Base-by-base conservation (phyloP, 2,888 invertebrate genomes). In the Andrena marginata region DNA sequence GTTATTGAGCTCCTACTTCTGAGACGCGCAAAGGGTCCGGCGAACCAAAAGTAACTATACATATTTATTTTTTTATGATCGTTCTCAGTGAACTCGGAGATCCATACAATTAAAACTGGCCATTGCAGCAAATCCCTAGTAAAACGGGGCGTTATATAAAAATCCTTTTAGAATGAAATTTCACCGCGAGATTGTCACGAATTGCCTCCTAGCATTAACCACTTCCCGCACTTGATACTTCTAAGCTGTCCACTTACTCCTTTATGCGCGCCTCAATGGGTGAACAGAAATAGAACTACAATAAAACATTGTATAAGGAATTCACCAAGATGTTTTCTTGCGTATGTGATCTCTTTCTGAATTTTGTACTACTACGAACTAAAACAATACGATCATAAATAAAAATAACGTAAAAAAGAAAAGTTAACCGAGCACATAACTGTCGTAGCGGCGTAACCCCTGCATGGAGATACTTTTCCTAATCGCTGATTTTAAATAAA, bases 1-100 rank as follows among this genome's bases (percentile, higher is more conserved):
- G 88, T 89, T 85, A 86, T 85, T 85, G 83, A 86, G 79, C 87
- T 85, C 79, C 74, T 69, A 51, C 42, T 83, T 65, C 62, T 49
- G 75, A 85, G 80, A 85, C 65, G 72, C 73, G 72, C 73, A 77
- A 71, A 33, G 20, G 20, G 20, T 51, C 51, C 51, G 42, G 42
- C 42, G 29, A 73, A 79, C 68, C 73, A 63, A 42, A 63, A 63
- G 49, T 42, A 42, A 42, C 42, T 42, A 16, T 16, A 42, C 0
- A 42, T 42, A 42, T 42, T 42, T 16, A 42, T 16, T 4, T 42
- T 33, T 16, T 56, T 29, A 59, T 13, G 20, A n/a, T 16, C 4
- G 23, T 26, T 60, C 13, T 49, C 23, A 56, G 7, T 54, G 20
- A 69, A 42, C 42, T 65, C 51, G 4, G 51, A 16, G 31, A 33